phyloP scores from a whole-genome alignment of 2,797 vertebrate genomes.

The Hylomyscus alleni region DNA sequence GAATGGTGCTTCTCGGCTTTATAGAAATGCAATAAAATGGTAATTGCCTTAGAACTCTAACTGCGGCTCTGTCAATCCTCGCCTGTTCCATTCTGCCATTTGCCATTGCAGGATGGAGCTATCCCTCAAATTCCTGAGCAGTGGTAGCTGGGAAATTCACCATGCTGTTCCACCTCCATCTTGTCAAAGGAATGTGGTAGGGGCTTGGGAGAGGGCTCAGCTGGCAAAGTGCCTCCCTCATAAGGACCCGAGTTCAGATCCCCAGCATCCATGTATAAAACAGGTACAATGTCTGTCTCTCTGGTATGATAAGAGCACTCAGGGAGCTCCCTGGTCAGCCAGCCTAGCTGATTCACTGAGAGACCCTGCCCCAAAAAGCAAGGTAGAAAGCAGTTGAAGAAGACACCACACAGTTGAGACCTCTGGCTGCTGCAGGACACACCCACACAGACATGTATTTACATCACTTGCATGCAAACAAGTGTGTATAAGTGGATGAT shows the following conservation, averaged over 20 bases:
- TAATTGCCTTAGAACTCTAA: not conserved
- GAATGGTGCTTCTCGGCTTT: not conserved
- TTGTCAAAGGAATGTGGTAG: not conserved
- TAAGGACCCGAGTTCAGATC: not conserved
- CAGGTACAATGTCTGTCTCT: not conserved
- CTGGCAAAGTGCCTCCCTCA: not conserved
- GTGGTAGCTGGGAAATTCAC: not conserved
- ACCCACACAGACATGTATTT: not conserved
- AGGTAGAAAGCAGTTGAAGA: not conserved
- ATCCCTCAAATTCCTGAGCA: not conserved
- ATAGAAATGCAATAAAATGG: not conserved
- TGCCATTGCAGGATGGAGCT: not conserved
- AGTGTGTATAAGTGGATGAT: not conserved
- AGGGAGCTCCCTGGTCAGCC: not conserved
- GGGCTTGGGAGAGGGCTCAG: not conserved
- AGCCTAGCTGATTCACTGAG: not conserved
- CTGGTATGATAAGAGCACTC: not conserved
- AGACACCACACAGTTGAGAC: not conserved
- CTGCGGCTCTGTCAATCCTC: accelerated
- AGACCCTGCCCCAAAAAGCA: not conserved
- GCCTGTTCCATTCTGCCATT: not conserved
- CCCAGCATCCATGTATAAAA: too few relatives aligned
- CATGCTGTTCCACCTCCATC: not conserved
- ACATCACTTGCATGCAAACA: too few relatives aligned
- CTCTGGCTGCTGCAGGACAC: not conserved